Evolutionary conservation across 2,888 invertebrate species (phyloP), one percentile per base, ranked within the genome.

Genomic region (Agonopterix alstromeriana): DNA sequence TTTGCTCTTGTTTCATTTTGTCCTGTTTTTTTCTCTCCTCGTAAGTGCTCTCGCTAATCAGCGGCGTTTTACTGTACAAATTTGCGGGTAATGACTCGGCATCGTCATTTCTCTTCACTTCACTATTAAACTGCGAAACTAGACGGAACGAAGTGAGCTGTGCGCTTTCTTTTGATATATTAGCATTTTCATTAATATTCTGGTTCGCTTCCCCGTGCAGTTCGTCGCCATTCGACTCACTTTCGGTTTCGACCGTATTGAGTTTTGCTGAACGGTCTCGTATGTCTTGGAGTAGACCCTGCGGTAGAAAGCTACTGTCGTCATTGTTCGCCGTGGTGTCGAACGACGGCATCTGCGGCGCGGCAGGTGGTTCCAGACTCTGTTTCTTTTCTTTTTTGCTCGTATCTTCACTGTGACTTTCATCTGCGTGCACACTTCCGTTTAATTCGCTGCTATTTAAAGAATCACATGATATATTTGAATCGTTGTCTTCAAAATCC

Each of bases 391-490:
- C 82, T 67, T 82, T 80, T 77, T 84, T 86, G 61, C 63, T 61
- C 42, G 59, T 62, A 56, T 80, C 82, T 67, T 82, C 84, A 61
- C 70, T 67, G 63, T 80, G 79, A 73, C 78, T 87, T 80, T 89
- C 89, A 62, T 89, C 88, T 52, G 82, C 75, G 61, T 85, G 82
- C 69, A 85, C 78, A 71, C 84, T 87, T 63, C 86, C 86, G 66
- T 90, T 90, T 63, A 92, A 75, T 71, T 94, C 93, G 56, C 91
- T 91, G 63, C 93, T 93, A 75, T 94, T 95, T 58, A 96, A 79
- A 36, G 95, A 95, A 75, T 96, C 95, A 77, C 94, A 95, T 70
- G 95, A 95, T 67, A 95, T 91, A 65, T 93, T 94, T 55, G 93
- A 94, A 67, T 94, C 93, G 78, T 92, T 92, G 74, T 92, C 93